Evolutionary conservation across 2,888 invertebrate genomes (phyloP), one percentile per base, ranked within the genome.

Genomic region (Serrognathus titanus): DNA sequence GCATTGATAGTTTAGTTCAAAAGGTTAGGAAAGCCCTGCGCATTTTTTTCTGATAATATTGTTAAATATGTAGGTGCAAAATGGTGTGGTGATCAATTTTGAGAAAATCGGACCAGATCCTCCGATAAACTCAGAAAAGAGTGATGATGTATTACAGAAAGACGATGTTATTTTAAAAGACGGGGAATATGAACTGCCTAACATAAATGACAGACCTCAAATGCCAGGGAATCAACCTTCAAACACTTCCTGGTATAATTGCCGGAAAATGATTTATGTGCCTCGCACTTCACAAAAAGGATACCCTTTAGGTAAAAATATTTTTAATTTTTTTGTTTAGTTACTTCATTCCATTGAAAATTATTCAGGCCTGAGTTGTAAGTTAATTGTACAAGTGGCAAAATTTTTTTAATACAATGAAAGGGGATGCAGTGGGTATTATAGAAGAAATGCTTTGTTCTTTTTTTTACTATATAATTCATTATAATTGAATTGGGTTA

Each of bases 41-140:
- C 6, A 20, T n/a, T n/a, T 47, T 11, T 47, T 16, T 20, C 16
- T 20, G 10, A 12, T n/a, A n/a, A 37, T 31, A 10, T 11, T 46
- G 13, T 43, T 43, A 31, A 40, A 20, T 20, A 50, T 63, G 51
- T 58, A 74, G 74, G 75, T 97, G 38, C 97, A 97, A 75, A 93
- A 94, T 64, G 98, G 98, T 0, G 97, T 98, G 41, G 97, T 99
- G 16, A 90, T 99, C 59, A 92, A 96, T 78, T 97, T 99, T 75
- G 97, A 98, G 78, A 97, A 97, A 77, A 89, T 94, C 62, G 94
- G 94, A 0, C 90, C 92, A 0, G 95, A 95, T 75, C 91, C 91
- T 1, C 86, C 88, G 2, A 85, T 87, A 0, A 77, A 73, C 3
- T 69, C 66, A 45, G 84, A 86, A 37, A 80, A 78, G 59, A 77